These are phyloP conservation scores for Aspidiotus destructor DNA, from an alignment of 2,888 invertebrate genomes.

Conservation along the genomic window DNA sequence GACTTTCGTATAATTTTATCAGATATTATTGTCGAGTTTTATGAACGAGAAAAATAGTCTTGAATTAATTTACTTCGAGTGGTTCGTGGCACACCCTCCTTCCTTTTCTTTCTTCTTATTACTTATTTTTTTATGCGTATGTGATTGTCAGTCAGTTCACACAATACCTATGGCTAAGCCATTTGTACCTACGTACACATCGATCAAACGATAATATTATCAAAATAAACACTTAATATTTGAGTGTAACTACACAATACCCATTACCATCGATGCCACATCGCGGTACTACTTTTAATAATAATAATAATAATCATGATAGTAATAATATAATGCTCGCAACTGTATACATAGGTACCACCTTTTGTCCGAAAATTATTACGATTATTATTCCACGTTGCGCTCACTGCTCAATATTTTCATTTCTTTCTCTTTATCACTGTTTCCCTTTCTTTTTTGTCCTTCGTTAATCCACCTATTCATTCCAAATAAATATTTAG, in stretches of 20 bases:
- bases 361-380: conserved; percentile 14
- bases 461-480: not conserved
- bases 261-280: conserved; percentile 16
- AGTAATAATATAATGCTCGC: no score
- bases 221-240: conserved; percentile 30
- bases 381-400: conserved; percentile 32
- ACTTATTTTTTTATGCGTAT: no score
- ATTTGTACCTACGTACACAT: not conserved
- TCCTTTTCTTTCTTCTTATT: conserved; percentile 5
- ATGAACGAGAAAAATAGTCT: not conserved
- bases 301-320: not conserved
- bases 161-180: conserved; percentile 23
- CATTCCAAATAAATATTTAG: no score
- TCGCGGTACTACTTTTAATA: no score
- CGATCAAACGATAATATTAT: conserved; percentile 33
- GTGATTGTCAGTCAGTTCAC: conserved; percentile 13
- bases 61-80: conserved; percentile 22
- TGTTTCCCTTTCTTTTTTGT: conserved; percentile 9
- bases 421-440: conserved; percentile 2
- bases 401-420: conserved; percentile 20
- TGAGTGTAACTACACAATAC: conserved; percentile 28
- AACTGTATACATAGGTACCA: no score
- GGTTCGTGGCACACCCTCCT: conserved; percentile 23
- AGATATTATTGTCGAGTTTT: no score
- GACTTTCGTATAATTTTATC: no score